Conservation (phyloP, 2,797 vertebrate species). For the Halcyon chelicuti region DNA sequence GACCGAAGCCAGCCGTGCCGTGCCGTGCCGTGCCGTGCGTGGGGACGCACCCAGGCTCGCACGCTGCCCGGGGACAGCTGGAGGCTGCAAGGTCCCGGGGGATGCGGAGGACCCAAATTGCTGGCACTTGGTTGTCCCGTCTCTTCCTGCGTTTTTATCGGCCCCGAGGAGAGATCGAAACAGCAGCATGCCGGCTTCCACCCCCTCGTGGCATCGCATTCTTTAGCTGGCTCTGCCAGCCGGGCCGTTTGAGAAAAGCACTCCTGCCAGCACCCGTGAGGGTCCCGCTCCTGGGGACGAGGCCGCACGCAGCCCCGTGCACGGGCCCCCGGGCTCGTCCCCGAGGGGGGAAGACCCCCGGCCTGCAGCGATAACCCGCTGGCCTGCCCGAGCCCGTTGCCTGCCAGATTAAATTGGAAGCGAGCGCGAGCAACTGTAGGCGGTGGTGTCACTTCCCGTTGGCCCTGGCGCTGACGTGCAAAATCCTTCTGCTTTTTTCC, state of each 20-base stretch:
- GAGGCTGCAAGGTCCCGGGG: not conserved
- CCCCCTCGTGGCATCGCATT: not conserved
- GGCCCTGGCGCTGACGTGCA: not conserved
- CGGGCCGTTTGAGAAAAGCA: not conserved
- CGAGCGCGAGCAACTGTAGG: not conserved
- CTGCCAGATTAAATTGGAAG: not conserved
- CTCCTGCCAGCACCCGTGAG: not conserved
- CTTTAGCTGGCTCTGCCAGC: not conserved
- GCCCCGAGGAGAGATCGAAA: not conserved
- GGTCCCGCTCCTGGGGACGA: too few species aligned
- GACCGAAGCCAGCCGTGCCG: not conserved
- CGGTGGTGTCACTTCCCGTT: not conserved
- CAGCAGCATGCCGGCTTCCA: not conserved
- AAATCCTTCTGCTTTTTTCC: slow-evolving; percentile 12
- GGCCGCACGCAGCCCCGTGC: too few species aligned
- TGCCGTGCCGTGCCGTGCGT: not conserved
- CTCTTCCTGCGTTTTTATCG: not conserved
- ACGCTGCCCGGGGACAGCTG: not conserved
- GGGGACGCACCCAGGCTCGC: not conserved
- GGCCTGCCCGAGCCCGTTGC: not conserved
- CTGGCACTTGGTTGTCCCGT: not conserved
- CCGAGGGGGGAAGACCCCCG: not conserved
- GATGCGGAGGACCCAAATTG: accelerated
- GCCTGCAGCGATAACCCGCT: not conserved
- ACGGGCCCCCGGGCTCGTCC: not conserved